Evolutionary conservation across 1,140 invertebrate genomes (phyloP), one percentile per base, ranked within the genome.

Genomic region (Tetragonula clypearis): DNA sequence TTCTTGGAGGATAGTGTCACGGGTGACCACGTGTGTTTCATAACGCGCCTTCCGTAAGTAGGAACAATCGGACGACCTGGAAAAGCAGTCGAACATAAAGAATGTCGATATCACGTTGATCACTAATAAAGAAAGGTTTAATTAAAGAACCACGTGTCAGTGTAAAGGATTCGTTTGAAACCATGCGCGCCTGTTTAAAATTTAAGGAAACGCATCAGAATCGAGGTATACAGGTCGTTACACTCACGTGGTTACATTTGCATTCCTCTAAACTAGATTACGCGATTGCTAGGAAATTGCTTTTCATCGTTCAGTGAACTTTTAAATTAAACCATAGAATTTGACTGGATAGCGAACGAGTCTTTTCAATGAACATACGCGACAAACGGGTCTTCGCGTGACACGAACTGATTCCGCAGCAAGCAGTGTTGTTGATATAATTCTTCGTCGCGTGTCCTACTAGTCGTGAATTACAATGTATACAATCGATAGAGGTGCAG

Each of bases 21-120:
- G 86, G 76, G 85, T 86, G 85, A 91, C 84, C 75, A 85, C 87
- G 69, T 86, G 62, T 79, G 90, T 94, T 94, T 94, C 91, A 86
- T 93, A 93, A 94, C 79, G 69, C 62, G 56, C 78, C 90, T 89
- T 89, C 83, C 90, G 88, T 88, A 90, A 91, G 88, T 89, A 89
- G 87, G 86, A 90, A 93, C 92, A 88, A 91, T 89, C 78, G 81
- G 72, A 53, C 88, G 92, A 85, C 92, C 93, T 93, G 89, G 87
- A 94, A 93, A 94, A 53, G 65, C 92, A 91, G 83, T 90, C 87
- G 82, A 79, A 89, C 89, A 90, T 92, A 86, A 92, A 93, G 86
- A 91, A 91, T 84, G 62, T 83, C 82, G 84, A 87, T 87, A 81
- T 53, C 78, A 26, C 60, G 12, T 26, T 53, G 65, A 86, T 86